Evolutionary conservation across 2,888 invertebrate genomes (phyloP).

Genomic region (Dicranocentrus wangi): DNA sequence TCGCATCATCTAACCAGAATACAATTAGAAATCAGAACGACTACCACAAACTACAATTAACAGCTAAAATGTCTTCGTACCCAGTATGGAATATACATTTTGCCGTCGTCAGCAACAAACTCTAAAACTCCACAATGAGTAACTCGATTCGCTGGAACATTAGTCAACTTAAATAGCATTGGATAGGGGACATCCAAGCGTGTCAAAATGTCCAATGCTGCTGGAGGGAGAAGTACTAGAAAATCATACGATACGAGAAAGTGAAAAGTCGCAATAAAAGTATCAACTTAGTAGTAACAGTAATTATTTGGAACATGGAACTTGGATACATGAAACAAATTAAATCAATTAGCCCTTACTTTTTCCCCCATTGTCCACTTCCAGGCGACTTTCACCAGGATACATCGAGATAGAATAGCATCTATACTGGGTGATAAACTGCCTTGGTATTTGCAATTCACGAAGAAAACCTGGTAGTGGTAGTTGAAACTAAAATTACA

Average conservation of each 20-base stretch:
- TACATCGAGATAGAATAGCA: constrained; percentile 97
- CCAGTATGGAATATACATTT: constrained; percentile 98
- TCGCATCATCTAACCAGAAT: constrained; percentile 99
- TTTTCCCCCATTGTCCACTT: constrained; percentile 97
- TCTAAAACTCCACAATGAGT: constrained; percentile 94
- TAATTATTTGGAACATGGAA: no score
- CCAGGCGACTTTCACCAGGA: constrained; percentile 92
- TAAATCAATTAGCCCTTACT: constrained; percentile 79
- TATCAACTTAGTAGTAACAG: no score
- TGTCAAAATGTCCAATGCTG: constrained; percentile 93
- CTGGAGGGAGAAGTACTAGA: constrained; percentile 97
- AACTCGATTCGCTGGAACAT: constrained; percentile 86
- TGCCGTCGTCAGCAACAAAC: constrained; percentile 99
- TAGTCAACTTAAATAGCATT: constrained; percentile 97
- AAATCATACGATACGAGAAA: no score
- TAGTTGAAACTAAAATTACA: no score
- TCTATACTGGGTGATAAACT: constrained; percentile 88
- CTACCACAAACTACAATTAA: neutral
- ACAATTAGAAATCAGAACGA: no score
- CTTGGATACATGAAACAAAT: neutral
- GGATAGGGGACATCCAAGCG: constrained; percentile 97
- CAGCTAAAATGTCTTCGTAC: no score
- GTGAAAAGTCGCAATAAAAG: no score
- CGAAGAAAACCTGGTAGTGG: no score
- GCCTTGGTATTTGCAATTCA: constrained; percentile 85